Conservation (phyloP, 2,113 vertebrate genomes). For the Leiothrix lutea region DNA sequence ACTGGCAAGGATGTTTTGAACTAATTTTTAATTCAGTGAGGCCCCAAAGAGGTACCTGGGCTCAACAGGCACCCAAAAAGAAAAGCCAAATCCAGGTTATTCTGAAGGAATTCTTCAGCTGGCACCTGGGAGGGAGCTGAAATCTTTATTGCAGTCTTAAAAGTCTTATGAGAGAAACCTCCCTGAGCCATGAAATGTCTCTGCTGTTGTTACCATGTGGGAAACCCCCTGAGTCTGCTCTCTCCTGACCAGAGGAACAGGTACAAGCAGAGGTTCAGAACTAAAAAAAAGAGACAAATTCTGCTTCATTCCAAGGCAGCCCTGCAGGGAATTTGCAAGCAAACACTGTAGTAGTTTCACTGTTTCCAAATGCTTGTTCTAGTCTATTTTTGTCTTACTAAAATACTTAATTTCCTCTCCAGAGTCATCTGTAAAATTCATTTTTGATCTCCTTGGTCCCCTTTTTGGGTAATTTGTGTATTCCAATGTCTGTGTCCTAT, state of each 20-base stretch:
- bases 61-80: not conserved
- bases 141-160: not conserved
- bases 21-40: not conserved
- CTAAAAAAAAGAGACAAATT: not conserved
- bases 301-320: not conserved
- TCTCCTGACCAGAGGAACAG: not conserved
- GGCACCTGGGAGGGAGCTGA: not conserved
- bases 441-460: constrained; percentile 38
- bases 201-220: not conserved
- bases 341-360: constrained; percentile 6
- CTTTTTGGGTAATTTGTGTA: constrained; percentile 49
- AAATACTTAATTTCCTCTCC: constrained; percentile 54
- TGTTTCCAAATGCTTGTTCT: constrained; percentile 20
- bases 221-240: not conserved
- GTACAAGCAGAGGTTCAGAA: not conserved
- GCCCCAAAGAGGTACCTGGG: not conserved
- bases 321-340: not conserved
- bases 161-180: not conserved
- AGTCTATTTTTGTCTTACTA: constrained; percentile 8
- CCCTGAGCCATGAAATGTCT: not conserved
- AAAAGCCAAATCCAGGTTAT: not conserved
- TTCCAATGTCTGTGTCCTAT: constrained; percentile 42
- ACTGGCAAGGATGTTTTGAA: not conserved
- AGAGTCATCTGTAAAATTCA: constrained; percentile 22
- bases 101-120: not conserved